Evolutionary conservation across 2,888 invertebrate genomes (phyloP).

Genomic region (Mythimna loreyi): DNA sequence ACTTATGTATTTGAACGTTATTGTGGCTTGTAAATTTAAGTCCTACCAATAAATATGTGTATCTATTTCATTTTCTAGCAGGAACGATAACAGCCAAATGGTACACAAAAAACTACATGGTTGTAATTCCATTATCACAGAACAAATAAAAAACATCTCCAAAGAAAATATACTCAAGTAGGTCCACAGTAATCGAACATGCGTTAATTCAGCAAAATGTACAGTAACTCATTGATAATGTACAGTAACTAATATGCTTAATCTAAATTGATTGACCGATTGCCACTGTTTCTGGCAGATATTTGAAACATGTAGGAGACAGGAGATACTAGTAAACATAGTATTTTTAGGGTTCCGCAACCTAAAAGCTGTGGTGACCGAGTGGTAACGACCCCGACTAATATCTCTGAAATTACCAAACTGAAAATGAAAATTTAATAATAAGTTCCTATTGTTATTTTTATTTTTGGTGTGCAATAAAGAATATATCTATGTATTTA

Average conservation of each 20-base stretch:
- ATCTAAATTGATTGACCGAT: slow-evolving; percentile 54
- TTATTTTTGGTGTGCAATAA: too few relatives aligned
- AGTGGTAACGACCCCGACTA: too few relatives aligned
- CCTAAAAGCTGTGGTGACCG: too few relatives aligned
- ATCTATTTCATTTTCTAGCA: background rate
- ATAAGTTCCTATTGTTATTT: too few relatives aligned
- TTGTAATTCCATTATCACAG: background rate
- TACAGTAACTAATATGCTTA: slow-evolving; percentile 44
- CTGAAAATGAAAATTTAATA: too few relatives aligned
- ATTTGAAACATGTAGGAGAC: background rate
- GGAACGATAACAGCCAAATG: background rate
- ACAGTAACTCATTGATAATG: slow-evolving; percentile 33
- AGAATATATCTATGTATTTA: too few relatives aligned
- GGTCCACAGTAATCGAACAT: slow-evolving; percentile 35
- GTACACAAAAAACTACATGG: background rate
- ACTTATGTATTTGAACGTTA: too few relatives aligned
- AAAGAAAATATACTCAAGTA: background rate
- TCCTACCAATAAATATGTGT: too few relatives aligned
- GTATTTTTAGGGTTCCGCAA: too few relatives aligned
- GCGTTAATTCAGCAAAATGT: slow-evolving; percentile 29
- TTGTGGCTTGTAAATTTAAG: too few relatives aligned
- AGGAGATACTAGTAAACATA: background rate
- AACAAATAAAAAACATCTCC: background rate
- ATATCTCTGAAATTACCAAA: too few relatives aligned
- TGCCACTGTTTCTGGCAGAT: background rate